These are phyloP conservation scores for Chauna torquata DNA, from an alignment of 2,113 vertebrate species.

Conservation along the genomic window DNA sequence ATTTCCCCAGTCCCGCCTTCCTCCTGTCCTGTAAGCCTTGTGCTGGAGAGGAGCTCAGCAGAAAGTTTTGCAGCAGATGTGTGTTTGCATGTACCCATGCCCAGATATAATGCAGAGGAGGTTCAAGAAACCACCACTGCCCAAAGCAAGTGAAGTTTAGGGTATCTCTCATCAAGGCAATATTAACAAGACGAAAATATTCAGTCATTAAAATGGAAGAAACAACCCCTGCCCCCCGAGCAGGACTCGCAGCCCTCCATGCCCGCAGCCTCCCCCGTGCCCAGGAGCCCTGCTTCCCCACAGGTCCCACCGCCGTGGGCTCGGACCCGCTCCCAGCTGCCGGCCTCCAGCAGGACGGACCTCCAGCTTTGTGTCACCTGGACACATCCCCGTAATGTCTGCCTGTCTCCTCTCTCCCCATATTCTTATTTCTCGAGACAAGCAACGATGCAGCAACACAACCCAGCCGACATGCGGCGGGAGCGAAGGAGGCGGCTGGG, in stretches of 20 bases:
- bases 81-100: background rate
- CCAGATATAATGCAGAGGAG: background rate
- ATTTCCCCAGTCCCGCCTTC: background rate
- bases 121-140: background rate
- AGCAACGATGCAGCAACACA: background rate
- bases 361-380: background rate
- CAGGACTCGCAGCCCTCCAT: background rate
- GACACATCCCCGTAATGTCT: background rate
- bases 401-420: background rate
- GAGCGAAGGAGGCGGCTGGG: background rate
- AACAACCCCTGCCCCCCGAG: background rate
- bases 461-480: accelerated
- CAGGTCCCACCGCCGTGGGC: background rate
- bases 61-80: accelerated
- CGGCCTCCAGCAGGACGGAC: background rate
- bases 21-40: background rate
- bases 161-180: background rate
- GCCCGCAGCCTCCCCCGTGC: background rate
- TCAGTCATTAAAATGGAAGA: background rate
- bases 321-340: background rate
- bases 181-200: background rate
- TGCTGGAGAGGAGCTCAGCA: background rate
- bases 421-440: background rate
- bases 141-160: background rate
- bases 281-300: background rate